Evolutionary conservation across 1,140 invertebrate species (phyloP), one percentile per base, ranked within the genome.

Genomic region (Neodiprion virginianus): DNA sequence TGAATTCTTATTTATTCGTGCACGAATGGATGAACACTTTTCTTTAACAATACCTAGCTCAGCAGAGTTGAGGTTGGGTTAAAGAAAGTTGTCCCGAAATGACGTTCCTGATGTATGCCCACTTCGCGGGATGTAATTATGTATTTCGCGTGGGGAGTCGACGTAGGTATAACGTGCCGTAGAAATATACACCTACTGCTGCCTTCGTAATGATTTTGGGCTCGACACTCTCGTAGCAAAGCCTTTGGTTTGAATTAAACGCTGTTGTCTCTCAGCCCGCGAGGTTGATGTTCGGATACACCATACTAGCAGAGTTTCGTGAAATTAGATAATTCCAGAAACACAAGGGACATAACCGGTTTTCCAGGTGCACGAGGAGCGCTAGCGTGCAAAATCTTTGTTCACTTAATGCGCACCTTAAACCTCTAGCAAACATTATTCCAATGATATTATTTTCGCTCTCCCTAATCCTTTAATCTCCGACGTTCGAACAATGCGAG

Each of bases 181-280:
- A 4, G 28, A 5, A 40, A 40, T 40, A 40, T 40, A 40, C 28
- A 40, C 28, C 28, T 40, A 1, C 28, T 40, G 28, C 28, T 40
- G 28, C 28, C 28, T 40, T 40, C 5, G 28, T 40, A 40, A 40
- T 40, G 53, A 61, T 61, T 61, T 61, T 14, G 53, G 53, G 53
- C 11, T 61, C n/a, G 53, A 61, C 11, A 14, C 4, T 61, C 7
- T 61, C 7, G 11, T 4, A 61, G 53, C n/a, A 12, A n/a, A n/a
- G n/a, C 53, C 53, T 61, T 61, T n/a, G 53, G 53, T 17, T 61
- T 14, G 53, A 61, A 61, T 61, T 61, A 61, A 61, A 61, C 53
- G 53, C 53, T 61, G n/a, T 61, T 61, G 53, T 61, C 53, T 61
- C 28, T 40, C 28, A 40, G 28, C 28, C 28, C 28, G 28, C 5